Base-by-base conservation (phyloP, 2,113 vertebrate species). In the Marmota monax region DNA sequence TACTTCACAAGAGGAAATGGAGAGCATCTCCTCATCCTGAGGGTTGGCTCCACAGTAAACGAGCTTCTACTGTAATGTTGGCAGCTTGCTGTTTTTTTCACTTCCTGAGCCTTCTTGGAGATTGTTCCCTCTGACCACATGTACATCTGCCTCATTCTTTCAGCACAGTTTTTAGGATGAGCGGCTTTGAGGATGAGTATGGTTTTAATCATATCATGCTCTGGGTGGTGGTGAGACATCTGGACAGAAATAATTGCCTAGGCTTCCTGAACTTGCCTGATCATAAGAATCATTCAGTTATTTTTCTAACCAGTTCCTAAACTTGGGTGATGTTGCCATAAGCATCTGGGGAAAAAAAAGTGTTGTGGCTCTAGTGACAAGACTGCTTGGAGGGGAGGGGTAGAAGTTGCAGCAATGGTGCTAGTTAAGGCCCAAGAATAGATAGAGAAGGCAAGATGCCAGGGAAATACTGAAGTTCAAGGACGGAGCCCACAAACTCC, bases 191-290 rank as follows among this genome's bases (percentile, higher is more conserved):
- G 22, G 53, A 88, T 20, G 48, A 96, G 77, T 92, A 67, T 95
- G 93, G 69, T 92, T 96, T 94, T 76, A 90, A 92, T 96, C 94
- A 74, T 37, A 77, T 72, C 37, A 70, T 85, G 63, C 76, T 67
- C 94, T 34, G n/a, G 82, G 39, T 67, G 86, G 78, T 73, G 12
- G 20, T 51, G 32, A 27, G 29, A 61, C 95, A 92, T 90, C 74
- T 92, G 82, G 48, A 53, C 88, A 83, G 48, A 76, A 85, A 79
- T 80, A 67, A 78, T 42, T 84, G 56, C 94, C 74, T 69, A 58
- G 48, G 69, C 82, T 96, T 94, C 83, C 63, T 88, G 73, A 92
- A 93, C 45, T 87, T 70, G 42, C 37, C 51, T 51, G 70, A 96
- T 90, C 45, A 7, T n/a, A 85, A 90, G 63, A 93, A 95, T 91